A percentile compares a stretch with the other conserved stretches of the same genome.
Conservation (phyloP, 2,888 invertebrate species). For the Spodoptera littoralis region DNA sequence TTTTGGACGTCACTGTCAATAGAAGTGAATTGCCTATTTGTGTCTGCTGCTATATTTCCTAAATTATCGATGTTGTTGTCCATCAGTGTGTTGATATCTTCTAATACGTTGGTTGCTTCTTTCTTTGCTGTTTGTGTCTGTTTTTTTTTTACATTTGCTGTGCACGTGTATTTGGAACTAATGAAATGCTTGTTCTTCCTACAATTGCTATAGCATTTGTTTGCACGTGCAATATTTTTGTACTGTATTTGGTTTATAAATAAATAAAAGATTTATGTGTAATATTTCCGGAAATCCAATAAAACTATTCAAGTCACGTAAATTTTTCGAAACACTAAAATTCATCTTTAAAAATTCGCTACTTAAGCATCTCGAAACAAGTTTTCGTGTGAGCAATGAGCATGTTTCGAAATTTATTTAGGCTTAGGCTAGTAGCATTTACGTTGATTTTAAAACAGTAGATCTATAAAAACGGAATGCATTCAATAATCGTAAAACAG, state of each 20-base stretch:
- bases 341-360: slow-evolving; percentile 1
- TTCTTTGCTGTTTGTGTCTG: no score
- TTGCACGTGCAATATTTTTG: no score
- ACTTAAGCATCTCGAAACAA: slow-evolving; percentile 27
- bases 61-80: slow-evolving; percentile 27
- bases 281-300: no score
- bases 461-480: slow-evolving; percentile 31
- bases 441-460: slow-evolving; percentile 25
- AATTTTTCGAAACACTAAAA: neutral
- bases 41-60: slow-evolving; percentile 3
- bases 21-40: slow-evolving; percentile 28
- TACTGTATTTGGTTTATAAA: no score
- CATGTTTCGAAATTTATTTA: slow-evolving; percentile 27
- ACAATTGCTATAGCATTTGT: no score
- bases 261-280: no score
- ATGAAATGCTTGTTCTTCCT: no score
- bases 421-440: slow-evolving; percentile 24
- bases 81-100: neutral
- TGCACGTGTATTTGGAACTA: no score
- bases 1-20: slow-evolving; percentile 37
- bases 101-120: no score
- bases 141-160: no score
- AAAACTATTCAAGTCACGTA: no score
- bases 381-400: slow-evolving; percentile 22
- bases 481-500: slow-evolving; percentile 37